Conservation (phyloP, 2,113 vertebrate species). For the Dissostichus mawsoni region DNA sequence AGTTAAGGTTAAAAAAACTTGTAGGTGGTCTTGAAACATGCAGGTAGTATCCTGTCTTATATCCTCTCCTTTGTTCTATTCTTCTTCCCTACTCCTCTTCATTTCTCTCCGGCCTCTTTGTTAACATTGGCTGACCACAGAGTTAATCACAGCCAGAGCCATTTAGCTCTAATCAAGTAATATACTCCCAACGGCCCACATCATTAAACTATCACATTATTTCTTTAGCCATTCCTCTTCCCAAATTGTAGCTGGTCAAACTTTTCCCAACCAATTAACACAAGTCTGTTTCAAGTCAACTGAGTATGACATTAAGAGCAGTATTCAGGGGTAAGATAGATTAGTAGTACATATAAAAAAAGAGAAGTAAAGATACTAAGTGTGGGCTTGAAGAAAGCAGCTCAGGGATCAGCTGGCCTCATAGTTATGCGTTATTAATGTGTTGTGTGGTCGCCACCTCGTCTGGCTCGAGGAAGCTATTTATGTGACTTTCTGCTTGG, state of each 20-base stretch:
- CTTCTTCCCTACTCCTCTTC: background rate
- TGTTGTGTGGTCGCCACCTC: constrained; percentile 60
- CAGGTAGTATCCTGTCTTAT: background rate
- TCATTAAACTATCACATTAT: constrained; percentile 40
- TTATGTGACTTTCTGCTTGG: constrained; percentile 61
- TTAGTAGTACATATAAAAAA: background rate
- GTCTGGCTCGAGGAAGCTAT: constrained; percentile 69
- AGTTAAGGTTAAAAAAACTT: background rate
- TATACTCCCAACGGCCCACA: constrained; percentile 24
- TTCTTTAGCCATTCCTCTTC: constrained; percentile 10
- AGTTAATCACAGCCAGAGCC: constrained; percentile 21
- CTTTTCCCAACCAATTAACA: constrained; percentile 17
- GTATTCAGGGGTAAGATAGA: background rate
- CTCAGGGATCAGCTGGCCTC: constrained; percentile 34
- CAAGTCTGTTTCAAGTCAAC: background rate
- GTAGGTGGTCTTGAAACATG: background rate
- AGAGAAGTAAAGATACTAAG: background rate
- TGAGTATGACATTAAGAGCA: background rate
- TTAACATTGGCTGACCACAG: constrained; percentile 23
- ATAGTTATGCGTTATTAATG: constrained; percentile 65
- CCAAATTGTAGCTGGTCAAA: constrained; percentile 19
- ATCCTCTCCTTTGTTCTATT: constrained; percentile 1
- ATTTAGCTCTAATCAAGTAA: constrained; percentile 36
- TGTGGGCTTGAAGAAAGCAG: constrained; percentile 9
- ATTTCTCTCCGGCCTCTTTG: constrained; percentile 17